These are phyloP conservation scores for Pherbina coryleti DNA, from an alignment of 2,888 invertebrate species.

Conservation along the genomic window DNA sequence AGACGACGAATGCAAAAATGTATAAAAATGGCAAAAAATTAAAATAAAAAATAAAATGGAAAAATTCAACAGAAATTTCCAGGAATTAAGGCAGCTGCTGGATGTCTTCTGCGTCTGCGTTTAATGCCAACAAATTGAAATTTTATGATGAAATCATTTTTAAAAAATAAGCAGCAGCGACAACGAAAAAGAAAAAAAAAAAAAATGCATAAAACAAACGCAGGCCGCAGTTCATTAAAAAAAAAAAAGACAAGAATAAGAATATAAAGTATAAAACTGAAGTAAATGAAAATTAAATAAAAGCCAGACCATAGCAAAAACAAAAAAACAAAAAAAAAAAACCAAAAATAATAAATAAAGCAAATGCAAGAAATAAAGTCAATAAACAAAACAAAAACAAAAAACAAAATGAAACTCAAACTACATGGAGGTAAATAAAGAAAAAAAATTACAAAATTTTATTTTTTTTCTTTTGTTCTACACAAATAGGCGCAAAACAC, in stretches of 20 bases:
- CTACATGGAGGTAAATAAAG: too few relatives aligned
- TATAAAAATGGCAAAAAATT: not conserved
- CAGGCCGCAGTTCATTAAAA: not conserved
- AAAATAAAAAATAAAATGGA: conserved; percentile 7
- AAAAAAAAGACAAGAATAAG: not conserved
- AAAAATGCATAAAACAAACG: not conserved
- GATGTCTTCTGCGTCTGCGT: not conserved
- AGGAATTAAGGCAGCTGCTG: conserved; percentile 40
- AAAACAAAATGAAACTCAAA: not conserved
- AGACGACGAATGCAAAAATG: not conserved
- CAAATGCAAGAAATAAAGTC: not conserved
- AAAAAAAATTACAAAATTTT: not conserved
- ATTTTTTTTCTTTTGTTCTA: not conserved
- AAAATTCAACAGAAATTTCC: conserved; percentile 34
- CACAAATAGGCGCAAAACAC: too few relatives aligned
- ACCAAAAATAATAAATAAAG: not conserved
- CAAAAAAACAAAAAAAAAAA: conserved; percentile 7
- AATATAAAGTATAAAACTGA: not conserved
- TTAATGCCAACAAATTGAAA: conserved; percentile 38
- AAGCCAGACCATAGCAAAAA: not conserved
- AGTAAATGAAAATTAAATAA: too few relatives aligned
- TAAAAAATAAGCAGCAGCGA: not conserved
- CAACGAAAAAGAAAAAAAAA: conserved; percentile 8
- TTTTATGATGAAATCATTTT: conserved; percentile 45
- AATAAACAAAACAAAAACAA: not conserved